These are phyloP conservation scores for Pteropus alecto DNA, from an alignment of 2,113 vertebrate species.

Conservation along the genomic window DNA sequence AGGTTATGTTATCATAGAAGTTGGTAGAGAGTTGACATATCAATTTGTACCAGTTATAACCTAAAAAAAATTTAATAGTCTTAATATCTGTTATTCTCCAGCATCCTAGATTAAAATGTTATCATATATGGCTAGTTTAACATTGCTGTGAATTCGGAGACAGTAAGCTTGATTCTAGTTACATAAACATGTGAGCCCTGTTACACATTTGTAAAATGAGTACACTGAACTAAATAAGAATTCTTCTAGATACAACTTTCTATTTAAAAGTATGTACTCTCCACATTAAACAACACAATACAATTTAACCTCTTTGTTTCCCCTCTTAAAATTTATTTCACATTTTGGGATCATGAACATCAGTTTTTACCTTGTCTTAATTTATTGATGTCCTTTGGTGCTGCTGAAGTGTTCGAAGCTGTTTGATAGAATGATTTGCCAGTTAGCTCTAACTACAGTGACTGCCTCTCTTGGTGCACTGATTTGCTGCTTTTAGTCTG, in stretches of 20 bases:
- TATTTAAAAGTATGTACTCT: background rate
- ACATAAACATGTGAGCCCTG: background rate
- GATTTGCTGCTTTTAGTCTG: conserved; percentile 2
- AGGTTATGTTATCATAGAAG: background rate
- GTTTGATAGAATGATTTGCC: background rate
- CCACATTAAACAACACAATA: background rate
- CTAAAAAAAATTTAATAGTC: background rate
- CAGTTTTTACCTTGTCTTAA: background rate
- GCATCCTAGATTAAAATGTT: background rate
- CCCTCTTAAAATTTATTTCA: background rate
- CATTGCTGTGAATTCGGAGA: background rate
- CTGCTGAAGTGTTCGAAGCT: background rate
- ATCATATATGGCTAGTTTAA: background rate
- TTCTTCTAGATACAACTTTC: background rate
- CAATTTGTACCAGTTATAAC: background rate
- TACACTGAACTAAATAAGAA: background rate
- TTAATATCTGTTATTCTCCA: background rate
- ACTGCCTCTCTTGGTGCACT: background rate
- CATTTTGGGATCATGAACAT: background rate
- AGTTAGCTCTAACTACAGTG: background rate
- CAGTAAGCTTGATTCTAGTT: background rate
- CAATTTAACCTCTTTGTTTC: background rate
- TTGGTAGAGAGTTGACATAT: background rate
- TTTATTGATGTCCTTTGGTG: background rate
- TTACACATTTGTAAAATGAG: background rate